Evolutionary conservation across 1,140 invertebrate species (phyloP), one percentile per base, ranked within the genome.

Genomic region (Sitodiplosis mosellana): DNA sequence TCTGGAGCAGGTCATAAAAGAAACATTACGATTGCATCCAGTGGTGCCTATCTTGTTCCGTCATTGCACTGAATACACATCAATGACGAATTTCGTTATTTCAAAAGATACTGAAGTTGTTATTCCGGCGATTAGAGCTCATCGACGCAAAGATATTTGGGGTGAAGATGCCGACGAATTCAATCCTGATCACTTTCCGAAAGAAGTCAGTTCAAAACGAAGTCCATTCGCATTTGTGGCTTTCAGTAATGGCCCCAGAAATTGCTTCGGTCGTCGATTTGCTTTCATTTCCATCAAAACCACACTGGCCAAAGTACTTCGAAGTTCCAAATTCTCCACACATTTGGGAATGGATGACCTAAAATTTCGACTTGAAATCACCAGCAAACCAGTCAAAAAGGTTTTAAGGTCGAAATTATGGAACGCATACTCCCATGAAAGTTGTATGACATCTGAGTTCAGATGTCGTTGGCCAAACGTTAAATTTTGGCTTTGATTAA

Each of bases 121-220:
- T 15, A 47, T 47, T 7, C 2, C 11, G 8, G 6, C 17, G 37
- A 19, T 18, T 18, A 14, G 10, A 20, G 41, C 66, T 3, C 64
- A 65, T 42, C 55, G 64, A 0, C 54, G 61, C 36, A 55, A 56
- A 21, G 53, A 56, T 15, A 58, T 56, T 49, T 67, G 64, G 64
- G 50, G 48, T 5, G 48, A 58, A 2, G 59, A 64, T 6, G 54
- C 65, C 17, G 49, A 48, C 7, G 53, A 55, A 8, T 83, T 79
- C 49, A 67, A 82, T 59, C 81, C 82, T 0, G 79, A 83, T 36
- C 59, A 77, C 52, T 84, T 83, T 57, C 57, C 66, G 4, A 67
- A 71, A 0, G 76, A 81, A 53, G 73, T 75, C 51, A 37, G 52
- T 5, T 2, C 11, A 17, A 11, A 43, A 43, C 41, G 20, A 43